Base-by-base conservation (phyloP, 1,140 invertebrate species). In the Lysiphlebus fabarum region DNA sequence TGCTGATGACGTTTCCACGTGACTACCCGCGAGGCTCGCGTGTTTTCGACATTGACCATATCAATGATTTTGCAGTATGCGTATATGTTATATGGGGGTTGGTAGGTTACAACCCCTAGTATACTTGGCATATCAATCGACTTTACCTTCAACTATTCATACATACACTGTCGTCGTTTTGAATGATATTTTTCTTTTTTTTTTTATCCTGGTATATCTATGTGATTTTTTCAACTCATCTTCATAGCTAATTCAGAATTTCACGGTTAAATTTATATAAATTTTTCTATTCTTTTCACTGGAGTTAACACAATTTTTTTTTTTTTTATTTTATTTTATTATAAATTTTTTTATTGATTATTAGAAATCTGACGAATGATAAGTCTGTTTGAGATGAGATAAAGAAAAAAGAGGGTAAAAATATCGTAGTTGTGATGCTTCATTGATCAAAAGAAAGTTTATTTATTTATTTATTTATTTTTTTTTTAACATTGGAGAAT, bases 1-100 rank as follows among this genome's bases (percentile, higher is more conserved):
- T 78, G 77, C 74, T 74, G 74, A 79, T 79, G 77, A 79, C 76
- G 77, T 79, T 79, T 79, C 75, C 75, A 68, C 76, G 70, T 74
- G 74, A 71, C 65, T 76, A 71, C 69, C 71, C 71, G 68, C 68
- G 68, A 77, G 73, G 73, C 71, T 75, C 72, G 76, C 73, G 74
- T 78, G 74, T 73, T 79, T 77, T 75, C 75, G 76, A 79, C 74
- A 67, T 72, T 53, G 49, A 61, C 44, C 67, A 65, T 62, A 65
- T 67, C 70, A 63, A 74, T 72, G 68, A 71, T 72, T 75, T 69
- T 65, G 17, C 17, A 26, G 50, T 10, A 11, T 34, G 14, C 17
- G 17, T 10, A 34, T 1, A 49, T 49, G 11, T n/a, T n/a, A n/a
- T 49, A 45, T n/a, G 11, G 40, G 40, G 33, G 4, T 51, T 34